A percentile compares a stretch with the other conserved stretches of the same genome.
Conservation (phyloP, 2,797 vertebrate species). For the Trematomus bernacchii region DNA sequence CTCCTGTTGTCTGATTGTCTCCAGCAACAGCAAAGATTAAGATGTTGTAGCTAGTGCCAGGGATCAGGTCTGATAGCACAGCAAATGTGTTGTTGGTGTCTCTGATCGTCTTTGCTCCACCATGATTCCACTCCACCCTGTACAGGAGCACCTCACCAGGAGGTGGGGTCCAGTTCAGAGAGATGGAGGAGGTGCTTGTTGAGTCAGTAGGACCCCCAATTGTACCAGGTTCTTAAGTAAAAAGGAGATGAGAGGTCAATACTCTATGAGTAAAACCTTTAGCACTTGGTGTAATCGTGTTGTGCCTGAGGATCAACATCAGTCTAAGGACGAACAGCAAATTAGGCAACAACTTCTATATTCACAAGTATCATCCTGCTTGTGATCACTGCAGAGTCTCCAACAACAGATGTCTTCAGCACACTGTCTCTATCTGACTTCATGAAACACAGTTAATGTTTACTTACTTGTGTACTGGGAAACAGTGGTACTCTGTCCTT, state of each 20-base stretch:
- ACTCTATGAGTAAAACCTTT: no score
- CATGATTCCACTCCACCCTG: constrained; percentile 24
- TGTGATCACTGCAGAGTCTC: not conserved
- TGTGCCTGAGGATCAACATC: no score
- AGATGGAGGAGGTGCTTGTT: constrained; percentile 29
- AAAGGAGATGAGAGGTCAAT: not conserved
- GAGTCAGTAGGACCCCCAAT: fast-evolving
- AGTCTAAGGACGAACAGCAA: no score
- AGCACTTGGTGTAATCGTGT: no score
- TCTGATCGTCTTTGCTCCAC: fast-evolving
- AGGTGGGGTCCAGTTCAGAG: constrained; percentile 30
- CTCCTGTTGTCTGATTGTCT: constrained; percentile 28
- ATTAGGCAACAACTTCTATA: no score
- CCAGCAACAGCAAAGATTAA: constrained; percentile 21
- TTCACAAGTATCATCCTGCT: not conserved
- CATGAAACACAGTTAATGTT: no score
- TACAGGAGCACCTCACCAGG: constrained; percentile 21
- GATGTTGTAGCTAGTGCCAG: constrained; percentile 40
- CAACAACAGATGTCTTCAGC: no score
- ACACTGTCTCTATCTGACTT: no score
- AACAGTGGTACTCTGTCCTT: no score
- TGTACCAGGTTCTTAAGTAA: constrained; percentile 30
- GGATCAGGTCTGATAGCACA: constrained; percentile 25
- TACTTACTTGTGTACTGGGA: no score
- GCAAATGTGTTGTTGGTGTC: not conserved